Evolutionary conservation across 2,888 invertebrate genomes (phyloP), one percentile per base, ranked within the genome.

Genomic region (Andrena haemorrhoa): DNA sequence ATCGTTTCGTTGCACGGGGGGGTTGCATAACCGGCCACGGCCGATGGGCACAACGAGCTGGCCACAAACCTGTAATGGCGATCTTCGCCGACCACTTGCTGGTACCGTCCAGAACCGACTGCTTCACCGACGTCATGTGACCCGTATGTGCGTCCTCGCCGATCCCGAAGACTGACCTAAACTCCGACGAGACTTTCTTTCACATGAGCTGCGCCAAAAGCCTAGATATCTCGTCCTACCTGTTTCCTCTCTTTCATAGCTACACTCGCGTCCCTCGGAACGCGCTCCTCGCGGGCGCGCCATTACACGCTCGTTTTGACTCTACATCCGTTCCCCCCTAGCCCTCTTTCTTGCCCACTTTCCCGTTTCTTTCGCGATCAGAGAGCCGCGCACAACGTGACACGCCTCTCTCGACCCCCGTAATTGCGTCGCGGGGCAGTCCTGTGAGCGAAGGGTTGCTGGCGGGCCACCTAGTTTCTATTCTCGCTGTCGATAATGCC

Each of bases 1-100:
- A 68, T 72, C 78, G 87, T 72, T 79, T 65, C 70, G 72, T 82
- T 73, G 79, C 63, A 68, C 73, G 63, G 47, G 74, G 68, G 75
- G 79, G 75, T 73, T 84, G 83, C 83, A 85, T 72, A 76, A 85
- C 80, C 75, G 76, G 72, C 58, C 72, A 84, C 63, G 82, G 76
- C 76, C 82, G 85, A 81, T 83, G 80, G 76, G 83, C 84, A 83
- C 89, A 89, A 85, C 87, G 87, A 85, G 79, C 86, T 86, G 84
- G 92, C 93, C 85, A 88, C 88, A 97, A 97, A 99, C 99, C 99
- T 97, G 99, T 99, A 95, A 99, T 99, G 94, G 98, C 99, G 95
- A 99, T 99, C 96, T 99, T 99, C 93, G 99, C 99, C 94, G 99
- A 99, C 99, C 99, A 99, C 96, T 99, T 99, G 94, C 99, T 99